Conservation (phyloP, 2,888 invertebrate species). For the Gerosis bhagava region DNA sequence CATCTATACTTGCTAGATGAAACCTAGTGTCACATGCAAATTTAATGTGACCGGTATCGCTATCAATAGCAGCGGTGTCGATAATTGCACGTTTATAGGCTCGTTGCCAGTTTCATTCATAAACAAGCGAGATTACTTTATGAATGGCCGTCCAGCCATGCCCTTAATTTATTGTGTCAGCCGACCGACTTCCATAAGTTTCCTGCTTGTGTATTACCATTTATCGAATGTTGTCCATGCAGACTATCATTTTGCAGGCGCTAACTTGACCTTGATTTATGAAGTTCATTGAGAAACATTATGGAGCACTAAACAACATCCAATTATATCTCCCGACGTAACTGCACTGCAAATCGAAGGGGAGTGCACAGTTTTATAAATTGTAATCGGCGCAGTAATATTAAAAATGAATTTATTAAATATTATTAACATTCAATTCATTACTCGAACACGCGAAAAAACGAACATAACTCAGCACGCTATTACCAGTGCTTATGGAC, state of each 20-base stretch:
- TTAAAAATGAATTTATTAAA: slow-evolving; percentile 51
- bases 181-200: slow-evolving; percentile 61
- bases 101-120: slow-evolving; percentile 71
- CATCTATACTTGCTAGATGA: slow-evolving; percentile 35
- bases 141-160: slow-evolving; percentile 68
- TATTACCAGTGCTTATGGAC: slow-evolving; percentile 60
- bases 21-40: slow-evolving; percentile 56
- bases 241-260: slow-evolving; percentile 57
- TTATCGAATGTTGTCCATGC: slow-evolving; percentile 64
- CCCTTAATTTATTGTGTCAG: slow-evolving; percentile 66
- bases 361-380: slow-evolving; percentile 14
- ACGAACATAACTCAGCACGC: slow-evolving; percentile 56
- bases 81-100: slow-evolving; percentile 65
- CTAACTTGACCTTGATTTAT: slow-evolving; percentile 61
- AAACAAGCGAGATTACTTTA: slow-evolving; percentile 69
- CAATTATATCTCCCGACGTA: slow-evolving; percentile 41
- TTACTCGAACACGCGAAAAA: slow-evolving; percentile 56
- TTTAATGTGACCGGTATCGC: slow-evolving; percentile 50
- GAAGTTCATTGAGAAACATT: slow-evolving; percentile 61
- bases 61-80: slow-evolving; percentile 62
- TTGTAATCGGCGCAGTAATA: slow-evolving; percentile 32
- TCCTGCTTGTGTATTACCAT: slow-evolving; percentile 68
- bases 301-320: slow-evolving; percentile 40
- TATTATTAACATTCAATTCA: slow-evolving; percentile 61
- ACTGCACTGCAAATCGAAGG: slow-evolving; percentile 23